Conservation (phyloP, 2,888 invertebrate species). For the Eretmocerus hayati region DNA sequence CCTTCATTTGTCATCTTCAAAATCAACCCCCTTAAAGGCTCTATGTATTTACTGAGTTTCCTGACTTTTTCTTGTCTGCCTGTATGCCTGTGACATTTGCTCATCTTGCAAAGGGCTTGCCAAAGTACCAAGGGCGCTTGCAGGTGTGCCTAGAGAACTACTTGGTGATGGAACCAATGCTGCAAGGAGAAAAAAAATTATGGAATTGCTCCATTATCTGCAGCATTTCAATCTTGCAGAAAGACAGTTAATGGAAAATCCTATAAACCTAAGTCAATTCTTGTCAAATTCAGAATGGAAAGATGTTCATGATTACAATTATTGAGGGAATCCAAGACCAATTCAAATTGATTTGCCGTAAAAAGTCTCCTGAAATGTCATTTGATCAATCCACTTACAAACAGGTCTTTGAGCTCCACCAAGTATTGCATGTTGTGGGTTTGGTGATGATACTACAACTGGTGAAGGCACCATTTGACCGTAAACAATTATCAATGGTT, state of each 20-base stretch:
- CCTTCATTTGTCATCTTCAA: slow-evolving; percentile 75
- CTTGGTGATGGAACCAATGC: slow-evolving; percentile 74
- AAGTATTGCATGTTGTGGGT: slow-evolving; percentile 58
- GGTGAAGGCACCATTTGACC: slow-evolving; percentile 65
- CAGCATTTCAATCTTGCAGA: no score
- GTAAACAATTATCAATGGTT: no score
- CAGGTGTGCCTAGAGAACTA: slow-evolving; percentile 75
- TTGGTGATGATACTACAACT: slow-evolving; percentile 62
- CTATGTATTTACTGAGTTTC: slow-evolving; percentile 89
- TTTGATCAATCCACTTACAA: slow-evolving; percentile 45
- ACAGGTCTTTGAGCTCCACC: slow-evolving; percentile 56
- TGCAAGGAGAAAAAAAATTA: no score
- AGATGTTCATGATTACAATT: no score
- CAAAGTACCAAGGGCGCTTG: slow-evolving; percentile 48
- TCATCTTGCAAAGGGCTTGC: slow-evolving; percentile 56
- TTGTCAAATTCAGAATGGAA: no score
- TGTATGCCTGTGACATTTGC: slow-evolving; percentile 82
- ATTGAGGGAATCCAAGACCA: no score
- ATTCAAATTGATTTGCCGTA: no score
- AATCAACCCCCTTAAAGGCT: slow-evolving; percentile 86
- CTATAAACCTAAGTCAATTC: no score
- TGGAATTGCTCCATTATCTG: no score
- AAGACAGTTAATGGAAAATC: no score
- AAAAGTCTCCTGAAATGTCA: no score
- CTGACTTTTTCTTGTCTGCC: slow-evolving; percentile 92